phyloP scores from a whole-genome alignment of 2,888 invertebrate genomes.

The Cyaniris semiargus region DNA sequence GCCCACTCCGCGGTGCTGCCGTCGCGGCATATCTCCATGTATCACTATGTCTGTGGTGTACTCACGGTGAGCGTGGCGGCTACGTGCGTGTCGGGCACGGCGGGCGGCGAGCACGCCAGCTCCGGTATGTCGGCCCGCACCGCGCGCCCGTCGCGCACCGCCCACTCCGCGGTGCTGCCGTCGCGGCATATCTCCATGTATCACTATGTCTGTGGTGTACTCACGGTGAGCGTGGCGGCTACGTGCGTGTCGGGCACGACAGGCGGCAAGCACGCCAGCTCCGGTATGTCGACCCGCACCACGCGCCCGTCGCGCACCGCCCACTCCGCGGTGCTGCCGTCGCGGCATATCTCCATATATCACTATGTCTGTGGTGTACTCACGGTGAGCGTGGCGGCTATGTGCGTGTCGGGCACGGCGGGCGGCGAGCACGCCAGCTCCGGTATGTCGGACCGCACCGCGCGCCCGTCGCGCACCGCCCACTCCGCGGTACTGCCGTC shows the following conservation, averaged over 20 bases:
- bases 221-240: slow-evolving; percentile 58
- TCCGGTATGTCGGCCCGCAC: too few species aligned
- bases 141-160: too few species aligned
- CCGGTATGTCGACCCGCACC: slow-evolving; percentile 76
- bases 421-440: slow-evolving; percentile 84
- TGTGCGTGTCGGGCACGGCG: slow-evolving; percentile 57
- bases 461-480: slow-evolving; percentile 77
- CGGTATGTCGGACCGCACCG: slow-evolving; percentile 76
- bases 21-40: too few species aligned
- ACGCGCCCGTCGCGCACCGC: slow-evolving; percentile 76
- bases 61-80: too few species aligned
- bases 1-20: too few species aligned
- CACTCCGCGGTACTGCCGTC: slow-evolving; percentile 83
- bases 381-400: slow-evolving; percentile 58
- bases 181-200: too few species aligned
- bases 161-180: too few species aligned
- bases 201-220: too few species aligned
- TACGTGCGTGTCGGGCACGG: too few species aligned
- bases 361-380: too few species aligned
- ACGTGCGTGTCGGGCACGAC: slow-evolving; percentile 56
- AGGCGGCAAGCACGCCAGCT: slow-evolving; percentile 84
- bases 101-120: too few species aligned
- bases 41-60: too few species aligned
- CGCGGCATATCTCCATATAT: slow-evolving; percentile 82
- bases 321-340: slow-evolving; percentile 83